phyloP scores from a whole-genome alignment of 2,113 vertebrate species.

The Leptobrachium leishanense region DNA sequence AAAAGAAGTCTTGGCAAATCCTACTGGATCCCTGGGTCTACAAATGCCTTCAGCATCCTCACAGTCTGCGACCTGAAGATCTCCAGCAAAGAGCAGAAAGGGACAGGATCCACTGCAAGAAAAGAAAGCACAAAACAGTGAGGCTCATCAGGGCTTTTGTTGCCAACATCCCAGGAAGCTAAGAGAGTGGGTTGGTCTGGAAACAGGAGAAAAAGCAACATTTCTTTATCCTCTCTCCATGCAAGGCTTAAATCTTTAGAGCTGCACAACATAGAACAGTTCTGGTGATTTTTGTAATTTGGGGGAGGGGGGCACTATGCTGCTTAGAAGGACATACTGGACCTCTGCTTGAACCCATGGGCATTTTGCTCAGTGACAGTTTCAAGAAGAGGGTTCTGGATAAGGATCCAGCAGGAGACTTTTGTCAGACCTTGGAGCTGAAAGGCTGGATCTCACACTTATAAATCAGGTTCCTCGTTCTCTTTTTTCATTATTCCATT shows the following conservation, averaged over 20 bases:
- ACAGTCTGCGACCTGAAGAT: slow-evolving; percentile 2
- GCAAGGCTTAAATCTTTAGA: slow-evolving; percentile 18
- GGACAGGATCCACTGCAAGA: neutral
- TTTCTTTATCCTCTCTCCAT: neutral
- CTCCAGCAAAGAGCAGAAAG: slow-evolving; percentile 22
- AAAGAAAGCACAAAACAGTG: slow-evolving; percentile 4
- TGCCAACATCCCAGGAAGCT: slow-evolving; percentile 26
- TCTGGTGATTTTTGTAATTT: slow-evolving; percentile 32
- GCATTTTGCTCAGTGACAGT: slow-evolving; percentile 28
- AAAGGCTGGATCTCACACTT: neutral
- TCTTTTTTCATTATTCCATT: neutral
- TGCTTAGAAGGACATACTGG: slow-evolving; percentile 9
- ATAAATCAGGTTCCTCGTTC: neutral
- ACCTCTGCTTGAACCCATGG: slow-evolving; percentile 34
- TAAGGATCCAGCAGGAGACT: neutral
- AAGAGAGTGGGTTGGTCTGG: slow-evolving; percentile 18
- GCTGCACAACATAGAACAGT: slow-evolving; percentile 29
- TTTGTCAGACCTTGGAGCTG: slow-evolving; percentile 39
- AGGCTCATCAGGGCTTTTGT: slow-evolving; percentile 35
- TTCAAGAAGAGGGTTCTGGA: neutral
- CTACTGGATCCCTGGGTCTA: neutral
- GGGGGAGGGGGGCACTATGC: slow-evolving; percentile 23
- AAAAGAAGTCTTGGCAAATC: slow-evolving; percentile 1
- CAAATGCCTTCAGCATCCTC: slow-evolving; percentile 1
- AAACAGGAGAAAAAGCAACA: neutral